Conservation (phyloP, 2,113 vertebrate genomes). For the Ceyx margarethae region DNA sequence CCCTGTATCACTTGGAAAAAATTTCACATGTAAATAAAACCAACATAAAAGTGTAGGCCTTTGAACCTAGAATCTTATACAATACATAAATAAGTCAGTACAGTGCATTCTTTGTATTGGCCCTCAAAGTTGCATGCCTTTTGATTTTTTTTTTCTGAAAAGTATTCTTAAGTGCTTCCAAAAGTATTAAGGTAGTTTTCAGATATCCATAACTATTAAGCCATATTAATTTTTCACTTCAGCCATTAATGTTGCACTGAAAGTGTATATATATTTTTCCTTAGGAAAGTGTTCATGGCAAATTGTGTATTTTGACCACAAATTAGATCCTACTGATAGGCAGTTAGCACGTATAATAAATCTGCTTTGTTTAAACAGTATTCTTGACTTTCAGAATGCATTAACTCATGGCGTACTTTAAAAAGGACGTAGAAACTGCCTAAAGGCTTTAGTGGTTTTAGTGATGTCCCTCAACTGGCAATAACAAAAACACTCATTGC, state of each 20-base stretch:
- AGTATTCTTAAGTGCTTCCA: conserved; percentile 48
- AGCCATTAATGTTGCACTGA: not conserved
- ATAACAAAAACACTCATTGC: not conserved
- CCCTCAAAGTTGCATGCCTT: conserved; percentile 53
- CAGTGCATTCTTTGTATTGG: conserved; percentile 73
- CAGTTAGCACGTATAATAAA: conserved; percentile 32
- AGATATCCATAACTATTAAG: not conserved
- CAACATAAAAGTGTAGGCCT: conserved; percentile 81
- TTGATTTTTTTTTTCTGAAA: conserved; percentile 57
- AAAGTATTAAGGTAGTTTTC: conserved; percentile 59
- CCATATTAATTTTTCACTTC: conserved; percentile 26
- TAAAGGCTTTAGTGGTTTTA: not conserved
- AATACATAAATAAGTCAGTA: conserved; percentile 78
- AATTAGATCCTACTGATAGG: not conserved
- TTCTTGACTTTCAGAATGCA: not conserved
- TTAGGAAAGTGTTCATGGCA: conserved; percentile 37
- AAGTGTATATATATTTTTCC: conserved; percentile 39
- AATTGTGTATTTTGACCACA: conserved; percentile 48
- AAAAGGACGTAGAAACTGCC: not conserved
- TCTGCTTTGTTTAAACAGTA: conserved; percentile 23
- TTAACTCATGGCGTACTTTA: conserved; percentile 4
- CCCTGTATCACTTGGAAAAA: conserved; percentile 84
- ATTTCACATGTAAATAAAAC: conserved; percentile 86
- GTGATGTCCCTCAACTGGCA: not conserved
- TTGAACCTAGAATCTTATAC: conserved; percentile 77